Conservation (phyloP, 2,797 vertebrate species). For the Diceros bicornis region DNA sequence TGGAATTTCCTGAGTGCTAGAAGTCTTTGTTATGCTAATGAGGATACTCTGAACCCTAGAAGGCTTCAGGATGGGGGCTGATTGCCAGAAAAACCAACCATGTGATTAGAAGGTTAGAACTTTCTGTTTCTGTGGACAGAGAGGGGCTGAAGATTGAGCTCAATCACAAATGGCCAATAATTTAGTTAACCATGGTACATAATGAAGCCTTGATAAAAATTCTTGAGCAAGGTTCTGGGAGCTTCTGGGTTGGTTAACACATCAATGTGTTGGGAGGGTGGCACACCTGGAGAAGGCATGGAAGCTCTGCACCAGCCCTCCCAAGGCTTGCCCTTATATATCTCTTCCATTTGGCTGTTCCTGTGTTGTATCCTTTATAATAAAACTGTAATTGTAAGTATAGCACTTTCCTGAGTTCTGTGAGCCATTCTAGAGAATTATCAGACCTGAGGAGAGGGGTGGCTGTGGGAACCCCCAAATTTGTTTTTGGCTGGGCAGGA, state of each 20-base stretch:
- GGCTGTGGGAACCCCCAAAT: neutral
- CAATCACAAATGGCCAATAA: neutral
- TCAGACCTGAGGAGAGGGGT: neutral
- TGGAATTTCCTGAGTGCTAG: neutral
- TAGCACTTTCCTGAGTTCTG: neutral
- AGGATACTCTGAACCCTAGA: neutral
- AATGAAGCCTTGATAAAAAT: neutral
- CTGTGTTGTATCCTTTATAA: neutral
- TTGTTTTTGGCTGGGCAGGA: neutral
- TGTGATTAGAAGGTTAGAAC: neutral
- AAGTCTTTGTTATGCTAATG: neutral
- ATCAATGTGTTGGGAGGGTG: neutral
- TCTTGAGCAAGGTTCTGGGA: neutral
- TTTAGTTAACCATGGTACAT: neutral
- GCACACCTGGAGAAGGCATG: neutral
- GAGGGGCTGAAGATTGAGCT: neutral
- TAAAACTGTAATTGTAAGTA: neutral
- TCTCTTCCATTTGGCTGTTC: constrained; percentile 1
- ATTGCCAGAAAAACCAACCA: neutral
- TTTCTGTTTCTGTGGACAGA: neutral
- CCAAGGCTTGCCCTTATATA: neutral
- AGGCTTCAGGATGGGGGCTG: neutral
- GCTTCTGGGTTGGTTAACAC: neutral
- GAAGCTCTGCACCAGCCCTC: neutral
- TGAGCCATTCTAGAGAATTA: neutral